phyloP scores from a whole-genome alignment of 2,888 invertebrate species.

The Apodemia zela region DNA sequence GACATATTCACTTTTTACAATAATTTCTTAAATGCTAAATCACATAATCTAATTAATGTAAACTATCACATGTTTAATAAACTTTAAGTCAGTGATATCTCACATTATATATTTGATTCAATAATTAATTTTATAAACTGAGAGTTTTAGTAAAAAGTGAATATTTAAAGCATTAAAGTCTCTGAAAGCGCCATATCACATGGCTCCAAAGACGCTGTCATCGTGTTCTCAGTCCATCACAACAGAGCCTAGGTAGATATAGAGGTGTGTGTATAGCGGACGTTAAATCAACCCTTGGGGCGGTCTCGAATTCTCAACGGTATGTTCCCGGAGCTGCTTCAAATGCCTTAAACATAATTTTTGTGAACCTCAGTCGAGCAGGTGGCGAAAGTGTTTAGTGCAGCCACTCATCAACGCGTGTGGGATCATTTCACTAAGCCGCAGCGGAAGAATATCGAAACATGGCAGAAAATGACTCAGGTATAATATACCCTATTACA shows the following conservation, averaged over 20 bases:
- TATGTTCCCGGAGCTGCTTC: constrained; percentile 56
- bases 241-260: constrained; percentile 44
- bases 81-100: too few species aligned
- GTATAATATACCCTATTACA: constrained; percentile 67
- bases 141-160: constrained; percentile 27
- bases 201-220: constrained; percentile 17
- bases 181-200: constrained; percentile 14
- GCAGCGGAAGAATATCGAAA: constrained; percentile 98
- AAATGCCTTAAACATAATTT: constrained; percentile 62
- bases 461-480: constrained; percentile 98
- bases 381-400: constrained; percentile 98
- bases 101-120: too few species aligned
- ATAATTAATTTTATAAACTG: background rate
- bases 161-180: constrained; percentile 34
- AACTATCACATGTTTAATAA: background rate
- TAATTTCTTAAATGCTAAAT: background rate
- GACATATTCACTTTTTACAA: constrained; percentile 40
- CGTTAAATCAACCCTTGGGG: constrained; percentile 39
- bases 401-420: constrained; percentile 98
- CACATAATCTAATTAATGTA: too few species aligned
- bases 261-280: constrained; percentile 32
- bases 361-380: constrained; percentile 93
- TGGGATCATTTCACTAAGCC: constrained; percentile 99
- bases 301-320: constrained; percentile 57
- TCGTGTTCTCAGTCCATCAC: constrained; percentile 25